Percentiles rank a stretch among this genome's conserved stretches.
phyloP scores from a whole-genome alignment of 2,797 vertebrate genomes.

The Paratrypauchen microcephalus region DNA sequence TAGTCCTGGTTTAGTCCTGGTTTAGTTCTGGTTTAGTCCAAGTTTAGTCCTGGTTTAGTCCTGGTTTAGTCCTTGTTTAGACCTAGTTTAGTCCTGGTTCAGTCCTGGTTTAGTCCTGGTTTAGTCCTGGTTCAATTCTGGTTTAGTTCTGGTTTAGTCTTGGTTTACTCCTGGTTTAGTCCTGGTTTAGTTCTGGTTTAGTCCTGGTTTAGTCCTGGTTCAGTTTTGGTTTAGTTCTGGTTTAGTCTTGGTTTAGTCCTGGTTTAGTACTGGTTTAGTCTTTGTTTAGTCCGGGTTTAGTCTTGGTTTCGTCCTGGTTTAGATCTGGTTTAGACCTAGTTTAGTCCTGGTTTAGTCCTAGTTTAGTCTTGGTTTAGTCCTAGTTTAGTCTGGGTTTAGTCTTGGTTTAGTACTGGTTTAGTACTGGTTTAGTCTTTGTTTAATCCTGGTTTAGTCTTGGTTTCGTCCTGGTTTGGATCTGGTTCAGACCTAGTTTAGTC shows the following conservation, averaged over 20 bases:
- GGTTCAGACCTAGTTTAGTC: neutral
- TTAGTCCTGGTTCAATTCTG: neutral
- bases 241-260: neutral
- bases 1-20: neutral
- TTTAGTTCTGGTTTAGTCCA: no score
- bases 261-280: no score
- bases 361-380: no score
- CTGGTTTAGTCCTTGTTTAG: no score
- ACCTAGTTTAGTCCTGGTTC: no score
- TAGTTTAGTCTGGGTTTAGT: neutral
- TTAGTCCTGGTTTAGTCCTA: neutral
- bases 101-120: neutral
- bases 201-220: neutral
- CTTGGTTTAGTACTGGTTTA: neutral
- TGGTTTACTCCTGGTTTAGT: no score
- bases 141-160: neutral
- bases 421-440: neutral
- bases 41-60: no score
- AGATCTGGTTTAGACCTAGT: neutral
- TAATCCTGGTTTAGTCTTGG: neutral
- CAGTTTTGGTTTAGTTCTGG: neutral
- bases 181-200: neutral
- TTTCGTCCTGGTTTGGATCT: neutral
- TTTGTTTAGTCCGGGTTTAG: neutral
- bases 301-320: neutral